phyloP scores from a whole-genome alignment of 2,113 vertebrate species.

The Pachyramphus minor region DNA sequence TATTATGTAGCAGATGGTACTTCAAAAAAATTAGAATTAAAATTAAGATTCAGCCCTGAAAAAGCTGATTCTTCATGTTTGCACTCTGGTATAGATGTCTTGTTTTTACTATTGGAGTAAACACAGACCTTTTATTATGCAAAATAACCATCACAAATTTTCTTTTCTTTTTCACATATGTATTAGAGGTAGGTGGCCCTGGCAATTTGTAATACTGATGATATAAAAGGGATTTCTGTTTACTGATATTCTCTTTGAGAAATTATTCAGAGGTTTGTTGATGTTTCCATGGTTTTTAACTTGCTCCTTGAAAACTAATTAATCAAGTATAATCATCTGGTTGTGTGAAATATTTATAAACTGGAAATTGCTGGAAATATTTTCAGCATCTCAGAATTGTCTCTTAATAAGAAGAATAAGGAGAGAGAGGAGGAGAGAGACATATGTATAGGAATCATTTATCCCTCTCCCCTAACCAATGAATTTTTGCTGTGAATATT shows the following conservation, averaged over 20 bases:
- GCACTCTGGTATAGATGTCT: not conserved
- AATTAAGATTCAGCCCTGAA: not conserved
- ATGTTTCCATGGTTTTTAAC: conserved; percentile 8
- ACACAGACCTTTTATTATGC: not conserved
- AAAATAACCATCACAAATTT: not conserved
- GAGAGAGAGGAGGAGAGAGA: not conserved
- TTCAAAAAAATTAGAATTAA: not conserved
- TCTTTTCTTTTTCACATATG: not conserved
- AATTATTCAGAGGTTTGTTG: conserved; percentile 26
- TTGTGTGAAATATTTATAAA: conserved; percentile 53
- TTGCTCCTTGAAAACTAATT: conserved; percentile 46
- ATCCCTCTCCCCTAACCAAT: not conserved
- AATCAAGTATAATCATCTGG: conserved; percentile 39
- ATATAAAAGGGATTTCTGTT: not conserved
- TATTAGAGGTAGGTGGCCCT: not conserved
- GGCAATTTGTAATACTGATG: not conserved
- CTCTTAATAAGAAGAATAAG: not conserved
- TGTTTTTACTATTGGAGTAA: not conserved
- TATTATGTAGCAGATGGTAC: not conserved
- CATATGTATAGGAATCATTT: not conserved
- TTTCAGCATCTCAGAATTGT: conserved; percentile 6
- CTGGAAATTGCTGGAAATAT: not conserved
- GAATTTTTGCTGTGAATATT: not conserved
- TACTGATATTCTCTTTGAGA: not conserved
- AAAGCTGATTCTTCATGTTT: not conserved